Evolutionary conservation across 2,888 invertebrate genomes (phyloP).

Genomic region (Ormyrus pomaceus): DNA sequence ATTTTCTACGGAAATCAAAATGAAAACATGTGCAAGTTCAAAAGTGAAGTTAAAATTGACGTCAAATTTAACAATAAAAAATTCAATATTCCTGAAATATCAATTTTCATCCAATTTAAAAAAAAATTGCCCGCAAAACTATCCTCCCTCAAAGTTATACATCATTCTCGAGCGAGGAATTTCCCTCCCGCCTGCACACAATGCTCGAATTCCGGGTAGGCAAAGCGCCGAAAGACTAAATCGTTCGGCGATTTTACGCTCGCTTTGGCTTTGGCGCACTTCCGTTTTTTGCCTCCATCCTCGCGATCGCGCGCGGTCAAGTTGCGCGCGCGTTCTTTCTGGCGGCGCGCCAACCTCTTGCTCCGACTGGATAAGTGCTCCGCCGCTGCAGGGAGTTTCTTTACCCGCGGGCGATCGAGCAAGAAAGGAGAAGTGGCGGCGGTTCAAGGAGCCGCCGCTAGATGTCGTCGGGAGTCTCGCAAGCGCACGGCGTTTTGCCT

Average conservation of each 20-base stretch:
- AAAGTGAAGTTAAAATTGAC: no score
- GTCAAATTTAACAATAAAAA: no score
- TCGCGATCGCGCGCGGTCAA: neutral
- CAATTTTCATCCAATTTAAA: no score
- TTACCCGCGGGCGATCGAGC: slow-evolving; percentile 39
- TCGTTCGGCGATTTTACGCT: neutral
- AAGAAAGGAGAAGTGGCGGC: neutral
- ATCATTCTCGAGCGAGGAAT: no score
- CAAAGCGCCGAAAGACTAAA: neutral
- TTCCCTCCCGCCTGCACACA: no score
- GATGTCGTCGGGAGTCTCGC: slow-evolving; percentile 12
- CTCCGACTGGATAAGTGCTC: neutral
- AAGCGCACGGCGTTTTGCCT: no score
- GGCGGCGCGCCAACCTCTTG: neutral
- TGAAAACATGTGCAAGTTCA: no score
- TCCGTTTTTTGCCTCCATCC: neutral
- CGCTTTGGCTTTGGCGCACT: neutral
- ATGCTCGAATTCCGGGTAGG: no score
- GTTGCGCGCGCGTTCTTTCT: neutral
- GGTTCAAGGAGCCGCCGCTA: neutral
- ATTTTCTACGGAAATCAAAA: no score
- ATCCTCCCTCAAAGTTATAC: no score
- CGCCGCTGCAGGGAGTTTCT: slow-evolving; percentile 30
- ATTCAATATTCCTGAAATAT: no score
- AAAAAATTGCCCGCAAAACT: no score